Conservation (phyloP, 2,888 invertebrate species). For the Trichacis sp. region DNA sequence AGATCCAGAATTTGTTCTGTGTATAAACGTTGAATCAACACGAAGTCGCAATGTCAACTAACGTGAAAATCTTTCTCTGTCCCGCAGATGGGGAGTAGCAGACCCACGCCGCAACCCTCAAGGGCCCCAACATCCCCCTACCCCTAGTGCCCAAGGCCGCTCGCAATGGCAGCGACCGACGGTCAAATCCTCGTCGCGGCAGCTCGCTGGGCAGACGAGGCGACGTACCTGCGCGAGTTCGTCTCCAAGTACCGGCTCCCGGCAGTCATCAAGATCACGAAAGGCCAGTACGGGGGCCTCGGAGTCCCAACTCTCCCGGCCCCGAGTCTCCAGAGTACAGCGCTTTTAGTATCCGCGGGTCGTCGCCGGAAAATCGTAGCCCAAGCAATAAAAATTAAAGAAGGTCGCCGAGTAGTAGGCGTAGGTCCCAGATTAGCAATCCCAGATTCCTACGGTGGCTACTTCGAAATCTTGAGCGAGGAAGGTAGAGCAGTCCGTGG, state of each 20-base stretch:
- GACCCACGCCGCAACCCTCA: conserved; percentile 34
- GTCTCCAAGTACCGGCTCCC: conserved; percentile 83
- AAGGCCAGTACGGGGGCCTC: conserved; percentile 92
- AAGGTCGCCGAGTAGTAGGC: conserved; percentile 84
- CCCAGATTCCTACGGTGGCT: conserved; percentile 91
- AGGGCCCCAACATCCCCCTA: conserved; percentile 42
- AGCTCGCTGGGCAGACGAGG: conserved; percentile 81
- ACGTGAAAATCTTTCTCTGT: conserved; percentile 13
- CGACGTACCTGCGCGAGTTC: conserved; percentile 80
- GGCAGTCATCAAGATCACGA: conserved; percentile 89
- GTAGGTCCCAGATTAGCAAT: conserved; percentile 88
- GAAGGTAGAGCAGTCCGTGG: conserved; percentile 92
- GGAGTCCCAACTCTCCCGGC: conserved; percentile 90
- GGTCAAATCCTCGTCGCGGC: conserved; percentile 91
- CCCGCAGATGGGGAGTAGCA: conserved; percentile 63
- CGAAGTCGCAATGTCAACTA: no score
- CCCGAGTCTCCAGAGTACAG: conserved; percentile 87
- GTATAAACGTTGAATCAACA: no score
- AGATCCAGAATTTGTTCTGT: no score
- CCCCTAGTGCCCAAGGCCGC: conserved; percentile 25
- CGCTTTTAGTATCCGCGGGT: conserved; percentile 86
- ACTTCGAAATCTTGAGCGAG: conserved; percentile 93
- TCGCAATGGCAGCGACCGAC: conserved; percentile 86
- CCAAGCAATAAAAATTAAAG: conserved; percentile 90
- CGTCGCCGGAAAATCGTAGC: conserved; percentile 88